Conservation (phyloP, 2,888 invertebrate genomes). For the Napeogenes inachia region DNA sequence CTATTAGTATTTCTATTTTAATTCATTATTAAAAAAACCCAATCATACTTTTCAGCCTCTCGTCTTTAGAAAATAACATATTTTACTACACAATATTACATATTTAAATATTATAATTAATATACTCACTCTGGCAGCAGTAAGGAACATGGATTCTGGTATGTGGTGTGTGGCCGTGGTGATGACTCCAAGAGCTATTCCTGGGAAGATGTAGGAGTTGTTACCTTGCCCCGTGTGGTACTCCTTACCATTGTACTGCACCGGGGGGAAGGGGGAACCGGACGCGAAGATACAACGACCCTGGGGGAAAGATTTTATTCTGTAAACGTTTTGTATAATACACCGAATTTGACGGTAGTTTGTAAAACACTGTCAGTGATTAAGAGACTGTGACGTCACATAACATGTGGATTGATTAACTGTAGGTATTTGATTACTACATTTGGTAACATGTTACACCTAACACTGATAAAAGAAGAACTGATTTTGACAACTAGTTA, state of each 20-base stretch:
- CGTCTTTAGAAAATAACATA: not conserved
- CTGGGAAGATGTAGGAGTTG: slow-evolving; percentile 98
- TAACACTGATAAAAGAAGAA: no score
- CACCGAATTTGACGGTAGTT: no score
- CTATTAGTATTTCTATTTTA: no score
- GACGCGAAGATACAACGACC: slow-evolving; percentile 96
- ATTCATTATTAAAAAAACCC: not conserved
- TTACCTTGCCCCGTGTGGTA: slow-evolving; percentile 97
- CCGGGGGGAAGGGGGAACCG: slow-evolving; percentile 96
- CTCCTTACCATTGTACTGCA: slow-evolving; percentile 85
- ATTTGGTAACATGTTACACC: no score
- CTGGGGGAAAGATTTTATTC: slow-evolving; percentile 65
- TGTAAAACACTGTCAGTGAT: no score
- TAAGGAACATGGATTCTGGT: slow-evolving; percentile 94
- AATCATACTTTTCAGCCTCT: not conserved
- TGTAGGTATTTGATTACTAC: no score
- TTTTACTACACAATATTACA: no score
- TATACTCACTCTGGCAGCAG: slow-evolving; percentile 88
- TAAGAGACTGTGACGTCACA: no score
- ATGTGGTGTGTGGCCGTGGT: slow-evolving; percentile 95
- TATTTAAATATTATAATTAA: not conserved
- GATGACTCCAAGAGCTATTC: slow-evolving; percentile 95
- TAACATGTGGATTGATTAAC: no score
- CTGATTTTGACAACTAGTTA: no score
- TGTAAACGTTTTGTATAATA: no score